Base-by-base conservation (phyloP, 1,140 invertebrate genomes). In the Hycleus cichorii region DNA sequence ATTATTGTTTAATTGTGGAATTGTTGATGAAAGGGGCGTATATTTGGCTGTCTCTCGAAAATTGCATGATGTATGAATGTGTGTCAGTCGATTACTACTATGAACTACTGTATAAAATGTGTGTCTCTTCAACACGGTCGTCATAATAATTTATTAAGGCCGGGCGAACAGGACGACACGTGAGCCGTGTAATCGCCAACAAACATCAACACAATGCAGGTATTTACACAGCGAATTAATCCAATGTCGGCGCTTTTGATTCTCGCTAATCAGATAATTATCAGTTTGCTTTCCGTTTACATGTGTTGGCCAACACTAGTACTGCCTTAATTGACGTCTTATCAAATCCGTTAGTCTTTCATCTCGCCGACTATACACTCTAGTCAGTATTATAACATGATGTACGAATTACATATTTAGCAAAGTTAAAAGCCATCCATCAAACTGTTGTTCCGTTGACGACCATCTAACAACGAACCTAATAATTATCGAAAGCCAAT, bases 251-350 rank as follows among this genome's bases (percentile, higher is more conserved):
- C 61, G 54, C 63, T 59, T 64, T 67, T 67, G 65, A 65, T 62
- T 59, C 59, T 49, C 48, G 51, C 59, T 67, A 67, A 67, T 67
- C 65, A 64, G 63, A 67, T 67, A 65, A 67, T 67, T 67, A 67
- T 65, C 63, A 65, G 65, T 61, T 67, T 64, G 63, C 60, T 59
- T 64, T 67, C 63, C 43, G 47, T n/a, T 57, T 59, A 65, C 58
- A 65, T 63, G 58, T 65, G 58, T 65, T 62, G 58, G 55, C 52
- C 60, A 65, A 63, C 60, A 63, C 58, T 63, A 58, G 45, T 47
- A 40, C 44, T 58, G 61, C 56, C 55, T 60, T 65, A 65, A 65
- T 63, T 59, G 64, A 63, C 56, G 60, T 60, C 60, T 65, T 65
- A 65, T 63, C 64, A 63, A 63, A 57, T 57, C 47, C 39, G 55